Base-by-base conservation (phyloP, 2,797 vertebrate genomes). In the Aythya fuligula region DNA sequence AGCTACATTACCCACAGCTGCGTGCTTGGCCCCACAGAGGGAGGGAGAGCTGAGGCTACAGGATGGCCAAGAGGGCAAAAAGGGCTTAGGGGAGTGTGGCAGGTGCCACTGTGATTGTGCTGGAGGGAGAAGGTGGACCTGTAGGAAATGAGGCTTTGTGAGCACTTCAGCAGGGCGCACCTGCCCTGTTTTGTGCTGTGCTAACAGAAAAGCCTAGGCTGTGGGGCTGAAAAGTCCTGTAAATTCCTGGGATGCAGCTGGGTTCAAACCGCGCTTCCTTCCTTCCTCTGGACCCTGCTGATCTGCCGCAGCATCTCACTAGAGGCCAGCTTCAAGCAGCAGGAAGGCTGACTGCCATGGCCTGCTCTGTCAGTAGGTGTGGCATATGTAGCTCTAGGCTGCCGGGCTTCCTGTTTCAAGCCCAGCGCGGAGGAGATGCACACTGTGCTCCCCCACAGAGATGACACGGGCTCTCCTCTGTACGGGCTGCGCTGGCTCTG, bases 201-300 rank as follows among this genome's bases (percentile, higher is more conserved):
- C 30, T 73, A 76, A 60, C 0, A 2, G 47, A 3, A 1, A 5
- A 41, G 27, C 13, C 28, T 60, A 13, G 3, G 30, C 4, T 0
- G 0, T 13, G n/a, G 11, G 27, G 9, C 45, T 43, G 56, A 73
- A 83, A 89, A 84, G 13, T 54, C 70, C 24, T 32, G 6, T 83
- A 54, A 87, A 36, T 24, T 85, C 21, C 47, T 21, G 77, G 61
- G 30, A 20, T 0, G 1, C 27, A 39, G 34, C 27, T 13, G 9
- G 45, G 49, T 73, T 69, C 41, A 53, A 47, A 43, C 45, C 9
- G 7, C 20, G 43, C 53, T 9, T 67, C 24, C 77, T 2, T 2
- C 10, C 71, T 2, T 2, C 9, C 73, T 30, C 34, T 32, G 58
- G 24, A 13, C 32, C 2, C 6, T 4, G 8, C 30, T 0, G 1